phyloP scores from a whole-genome alignment of 2,113 vertebrate species.

The Oceanites oceanicus region DNA sequence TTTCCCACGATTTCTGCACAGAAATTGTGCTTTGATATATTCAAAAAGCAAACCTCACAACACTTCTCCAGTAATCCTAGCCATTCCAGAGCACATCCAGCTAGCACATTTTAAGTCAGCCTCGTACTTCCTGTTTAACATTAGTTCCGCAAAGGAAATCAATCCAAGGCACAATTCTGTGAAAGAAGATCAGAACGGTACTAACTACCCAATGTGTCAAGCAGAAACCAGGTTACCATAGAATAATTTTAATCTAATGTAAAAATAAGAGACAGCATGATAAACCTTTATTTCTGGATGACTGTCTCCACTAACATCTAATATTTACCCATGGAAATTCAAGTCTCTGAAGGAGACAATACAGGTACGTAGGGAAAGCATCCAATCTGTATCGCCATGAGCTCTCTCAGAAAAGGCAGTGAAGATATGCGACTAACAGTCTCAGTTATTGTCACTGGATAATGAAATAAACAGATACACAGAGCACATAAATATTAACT shows the following conservation, averaged over 20 bases:
- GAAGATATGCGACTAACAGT: conserved; percentile 11
- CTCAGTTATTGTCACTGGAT: background rate
- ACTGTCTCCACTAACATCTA: background rate
- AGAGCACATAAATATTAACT: background rate
- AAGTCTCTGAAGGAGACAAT: background rate
- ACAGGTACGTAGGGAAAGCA: background rate
- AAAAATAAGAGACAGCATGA: background rate
- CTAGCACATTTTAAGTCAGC: background rate
- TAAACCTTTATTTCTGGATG: background rate
- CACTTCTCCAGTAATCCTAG: background rate
- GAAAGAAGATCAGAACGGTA: background rate
- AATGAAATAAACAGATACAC: conserved; percentile 24
- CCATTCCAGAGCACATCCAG: background rate
- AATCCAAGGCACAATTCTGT: background rate
- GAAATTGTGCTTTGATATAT: background rate
- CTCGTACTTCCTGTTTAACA: background rate
- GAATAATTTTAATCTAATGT: background rate
- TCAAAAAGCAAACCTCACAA: background rate
- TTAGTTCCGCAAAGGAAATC: background rate
- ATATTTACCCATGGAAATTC: background rate
- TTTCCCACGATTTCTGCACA: background rate
- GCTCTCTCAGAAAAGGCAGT: background rate
- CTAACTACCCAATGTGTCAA: background rate
- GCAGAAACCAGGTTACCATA: background rate
- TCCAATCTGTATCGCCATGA: background rate